A percentile compares a stretch with the other conserved stretches of the same genome.
These are phyloP conservation scores for Volucella inanis DNA, from an alignment of 2,888 invertebrate species.

Conservation along the genomic window DNA sequence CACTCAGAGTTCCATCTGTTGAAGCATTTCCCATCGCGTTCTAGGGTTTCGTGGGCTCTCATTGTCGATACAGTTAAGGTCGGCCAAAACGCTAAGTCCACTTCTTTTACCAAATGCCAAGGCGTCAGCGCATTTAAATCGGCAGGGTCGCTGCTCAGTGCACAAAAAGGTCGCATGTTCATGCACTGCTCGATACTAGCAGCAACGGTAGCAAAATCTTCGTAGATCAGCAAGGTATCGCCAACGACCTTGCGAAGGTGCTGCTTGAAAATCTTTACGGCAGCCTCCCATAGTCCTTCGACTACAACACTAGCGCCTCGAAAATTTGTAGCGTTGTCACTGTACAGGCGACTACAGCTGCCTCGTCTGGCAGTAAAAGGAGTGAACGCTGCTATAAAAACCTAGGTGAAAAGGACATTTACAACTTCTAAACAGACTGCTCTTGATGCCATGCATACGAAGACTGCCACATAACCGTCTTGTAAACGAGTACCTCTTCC, in stretches of 20 bases:
- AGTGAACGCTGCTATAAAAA: slow-evolving; percentile 6
- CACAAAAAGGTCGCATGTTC: no score
- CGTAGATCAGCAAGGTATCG: not conserved
- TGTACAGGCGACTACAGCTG: slow-evolving; percentile 7
- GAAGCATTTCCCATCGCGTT: not conserved
- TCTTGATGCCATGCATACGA: slow-evolving; percentile 7
- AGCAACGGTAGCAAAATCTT: not conserved
- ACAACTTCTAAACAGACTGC: not conserved
- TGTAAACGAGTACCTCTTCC: not conserved
- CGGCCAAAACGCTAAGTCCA: no score
- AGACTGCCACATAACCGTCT: not conserved
- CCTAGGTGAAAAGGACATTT: not conserved
- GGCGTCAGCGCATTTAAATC: no score
- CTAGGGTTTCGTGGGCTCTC: not conserved
- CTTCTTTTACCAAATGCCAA: no score
- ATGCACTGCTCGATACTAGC: not conserved
- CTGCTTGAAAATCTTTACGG: slow-evolving; percentile 12
- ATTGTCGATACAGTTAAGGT: no score
- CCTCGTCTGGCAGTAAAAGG: slow-evolving; percentile 2
- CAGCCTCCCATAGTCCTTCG: slow-evolving; percentile 10
- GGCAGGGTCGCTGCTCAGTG: no score
- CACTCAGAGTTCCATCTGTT: not conserved
- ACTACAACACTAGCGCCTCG: slow-evolving; percentile 3
- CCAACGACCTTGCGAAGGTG: slow-evolving; percentile 23
- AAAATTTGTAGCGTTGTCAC: slow-evolving; percentile 2